Evolutionary conservation across 2,888 invertebrate genomes (phyloP).

Genomic region (Linnaemya vulpina): DNA sequence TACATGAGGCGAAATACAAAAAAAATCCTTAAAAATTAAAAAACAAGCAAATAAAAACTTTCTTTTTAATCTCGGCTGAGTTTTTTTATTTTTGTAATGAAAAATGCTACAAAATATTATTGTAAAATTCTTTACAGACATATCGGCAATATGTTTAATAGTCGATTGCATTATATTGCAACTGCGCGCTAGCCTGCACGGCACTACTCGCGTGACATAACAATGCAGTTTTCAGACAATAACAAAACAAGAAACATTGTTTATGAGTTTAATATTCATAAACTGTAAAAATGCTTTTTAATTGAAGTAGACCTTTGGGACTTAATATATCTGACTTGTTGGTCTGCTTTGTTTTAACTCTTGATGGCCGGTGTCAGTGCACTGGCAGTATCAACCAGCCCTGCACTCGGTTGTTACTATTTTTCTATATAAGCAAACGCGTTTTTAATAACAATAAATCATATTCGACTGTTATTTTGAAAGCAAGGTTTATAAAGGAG

Average conservation of each 20-base stretch:
- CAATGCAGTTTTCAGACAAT: constrained; percentile 66
- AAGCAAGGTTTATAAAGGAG: constrained; percentile 5
- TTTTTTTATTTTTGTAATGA: constrained; percentile 47
- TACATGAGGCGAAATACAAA: constrained; percentile 51
- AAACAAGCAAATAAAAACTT: constrained; percentile 44
- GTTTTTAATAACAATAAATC: constrained; percentile 53
- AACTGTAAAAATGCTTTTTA: constrained; percentile 80
- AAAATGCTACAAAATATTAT: constrained; percentile 53
- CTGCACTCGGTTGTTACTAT: constrained; percentile 28
- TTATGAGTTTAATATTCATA: constrained; percentile 68
- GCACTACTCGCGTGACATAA: constrained; percentile 36
- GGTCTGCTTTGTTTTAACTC: constrained; percentile 48
- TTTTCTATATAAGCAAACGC: constrained; percentile 37
- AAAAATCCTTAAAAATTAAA: constrained; percentile 40
- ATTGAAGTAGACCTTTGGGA: constrained; percentile 82
- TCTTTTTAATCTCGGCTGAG: constrained; percentile 67
- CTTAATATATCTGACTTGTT: constrained; percentile 75
- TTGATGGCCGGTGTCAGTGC: constrained; percentile 61
- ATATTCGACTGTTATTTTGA: constrained; percentile 30
- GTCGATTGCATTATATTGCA: constrained; percentile 58
- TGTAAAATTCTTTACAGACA: constrained; percentile 54
- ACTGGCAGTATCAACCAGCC: constrained; percentile 69
- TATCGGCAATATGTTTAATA: constrained; percentile 44
- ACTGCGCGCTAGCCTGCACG: constrained; percentile 35
- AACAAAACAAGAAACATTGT: constrained; percentile 66